Base-by-base conservation (phyloP, 1,140 invertebrate genomes). In the Hyphantria cunea region DNA sequence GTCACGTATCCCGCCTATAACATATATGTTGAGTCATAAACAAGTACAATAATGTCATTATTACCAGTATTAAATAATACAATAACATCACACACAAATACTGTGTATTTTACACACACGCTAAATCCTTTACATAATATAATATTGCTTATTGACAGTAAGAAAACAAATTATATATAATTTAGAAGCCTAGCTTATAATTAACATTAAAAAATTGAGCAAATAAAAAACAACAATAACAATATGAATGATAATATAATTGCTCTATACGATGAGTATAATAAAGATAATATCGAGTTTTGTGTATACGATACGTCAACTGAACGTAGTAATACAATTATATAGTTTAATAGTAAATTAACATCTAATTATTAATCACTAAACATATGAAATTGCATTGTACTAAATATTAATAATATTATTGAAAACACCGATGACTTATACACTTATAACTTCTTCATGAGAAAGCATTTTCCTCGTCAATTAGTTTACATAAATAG, bases 201-300 rank as follows among this genome's bases (percentile, higher is more conserved):
- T 80, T 82, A 84, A 84, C 73, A 84, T 81, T 84, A 84, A 73
- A 86, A 83, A 84, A 89, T 90, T 90, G 87, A 90, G 87, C 87
- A 90, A 90, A 90, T 88, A 72, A 90, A 86, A 25, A 87, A 90
- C 84, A 90, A 88, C 84, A 90, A 65, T 87, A 88, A 89, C 78
- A 89, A 85, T 74, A 72, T 63, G 68, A 78, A 67, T 58, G 44
- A 68, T 71, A 67, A 66, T n/a, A n/a, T 70, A 66, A 67, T 51
- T 72, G 66, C 47, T 66, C 53, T 73, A 71, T 39, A 76, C 75
- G 78, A 41, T 67, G 74, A 84, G 76, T 85, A 82, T 80, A 78
- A 83, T 80, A 73, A 78, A 76, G 70, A 80, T 80, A 68, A 73
- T 70, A 78, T 75, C 72, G 69, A 75, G 78, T 74, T 71, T 70